Evolutionary conservation across 2,888 invertebrate species (phyloP), one percentile per base, ranked within the genome.

Genomic region (Acanthosoma haemorrhoidale): DNA sequence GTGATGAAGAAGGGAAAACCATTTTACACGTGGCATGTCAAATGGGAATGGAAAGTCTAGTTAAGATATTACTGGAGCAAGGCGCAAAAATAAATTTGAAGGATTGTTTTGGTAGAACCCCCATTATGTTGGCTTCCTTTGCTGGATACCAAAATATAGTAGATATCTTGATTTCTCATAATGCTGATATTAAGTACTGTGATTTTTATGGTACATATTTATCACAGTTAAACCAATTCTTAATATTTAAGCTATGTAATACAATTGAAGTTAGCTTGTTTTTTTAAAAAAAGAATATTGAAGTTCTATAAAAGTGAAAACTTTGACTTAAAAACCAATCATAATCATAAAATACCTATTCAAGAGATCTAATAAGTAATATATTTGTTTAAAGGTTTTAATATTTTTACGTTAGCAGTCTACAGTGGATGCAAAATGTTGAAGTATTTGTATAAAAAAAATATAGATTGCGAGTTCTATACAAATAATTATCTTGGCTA

Each of bases 71-170:
- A 18, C 3, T 59, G 29, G 15, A 16, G 16, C 16, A 59, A 31
- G 18, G 9, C 32, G 59, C 59, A 32, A 11, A 32, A 11, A 34
- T 34, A 9, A 59, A 59, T 34, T 1, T 32, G 2, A 59, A 34
- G 15, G 59, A 59, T 32, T 34, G 34, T 18, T 59, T 32, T 34
- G 59, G 59, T 11, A 59, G 59, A 59, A 59, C 59, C 16, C 59
- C 59, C n/a, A 18, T 59, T 31, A 31, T 32, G 31, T 16, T 59
- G 11, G 34, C 59, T 59, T 31, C 32, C 32, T 59, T 25, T 51
- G 11, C 25, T 51, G 51, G 51, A n/a, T 25, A 51, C 29, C 21
- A 51, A 25, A 51, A 51, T 25, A 51, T 51, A 51, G 51, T 51
- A 25, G 51, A 51, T 25, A 51, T 51, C 13, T 51, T 51, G 29